These are phyloP conservation scores for Gnathonemus longibarbis DNA, from an alignment of 2,113 vertebrate species.

Conservation along the genomic window DNA sequence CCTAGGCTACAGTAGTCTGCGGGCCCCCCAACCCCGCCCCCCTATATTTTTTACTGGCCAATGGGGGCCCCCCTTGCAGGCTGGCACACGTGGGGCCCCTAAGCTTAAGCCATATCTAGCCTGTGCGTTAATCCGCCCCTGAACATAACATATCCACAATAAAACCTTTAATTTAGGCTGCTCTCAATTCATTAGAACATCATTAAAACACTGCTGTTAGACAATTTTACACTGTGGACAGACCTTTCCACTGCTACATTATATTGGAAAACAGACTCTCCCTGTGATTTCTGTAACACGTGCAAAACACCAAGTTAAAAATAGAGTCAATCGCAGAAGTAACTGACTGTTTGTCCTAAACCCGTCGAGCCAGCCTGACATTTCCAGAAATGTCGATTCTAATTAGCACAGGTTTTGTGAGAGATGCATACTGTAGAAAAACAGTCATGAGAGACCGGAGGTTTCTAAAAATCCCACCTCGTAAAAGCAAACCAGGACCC, in stretches of 20 bases:
- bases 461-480: slow-evolving; percentile 65
- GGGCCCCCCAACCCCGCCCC: too few species aligned
- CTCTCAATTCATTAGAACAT: not conserved
- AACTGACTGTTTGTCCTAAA: not conserved
- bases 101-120: too few species aligned
- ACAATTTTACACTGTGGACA: not conserved
- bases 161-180: not conserved
- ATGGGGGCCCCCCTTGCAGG: too few species aligned
- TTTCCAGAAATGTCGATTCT: not conserved
- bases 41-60: too few species aligned
- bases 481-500: slow-evolving; percentile 86
- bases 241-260: not conserved
- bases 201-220: not conserved
- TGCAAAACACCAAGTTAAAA: not conserved
- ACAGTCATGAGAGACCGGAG: not conserved
- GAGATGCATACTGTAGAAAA: not conserved
- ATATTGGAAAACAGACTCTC: not conserved
- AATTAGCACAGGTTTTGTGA: not conserved
- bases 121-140: too few species aligned
- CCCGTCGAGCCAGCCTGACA: not conserved
- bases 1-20: too few species aligned
- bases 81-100: too few species aligned
- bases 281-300: not conserved
- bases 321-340: not conserved
- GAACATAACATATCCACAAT: not conserved